Base-by-base conservation (phyloP, 2,797 vertebrate genomes). In the Holocentrus rufus region DNA sequence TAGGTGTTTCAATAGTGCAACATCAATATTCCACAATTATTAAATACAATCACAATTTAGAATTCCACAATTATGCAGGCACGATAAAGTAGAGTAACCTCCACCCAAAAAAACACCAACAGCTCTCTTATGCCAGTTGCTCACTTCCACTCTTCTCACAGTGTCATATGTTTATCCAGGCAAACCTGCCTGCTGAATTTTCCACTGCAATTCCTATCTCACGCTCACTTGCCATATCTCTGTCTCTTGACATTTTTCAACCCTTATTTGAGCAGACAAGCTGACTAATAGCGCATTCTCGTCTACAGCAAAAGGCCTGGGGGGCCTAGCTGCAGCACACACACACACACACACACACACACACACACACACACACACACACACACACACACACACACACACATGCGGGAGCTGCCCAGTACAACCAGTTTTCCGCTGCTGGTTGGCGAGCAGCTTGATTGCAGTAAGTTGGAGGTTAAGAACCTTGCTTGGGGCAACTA, bases 161-260 rank as follows among this genome's bases (percentile, higher is more conserved):
- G 39, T 14, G 39, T 44, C 39, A 44, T 44, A 14, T 44, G 39
- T 44, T 44, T 13, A 44, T 14, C 39, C 39, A 44, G 30, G 22
- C 55, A 72, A 78, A 72, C 25, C 2, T n/a, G 22, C 54, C 42
- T 52, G 47, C 31, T 57, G 27, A 49, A 74, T 22, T 66, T 66
- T 69, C 34, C 31, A 1, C 18, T 30, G 20, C 2, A 44, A 64
- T 62, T 42, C 46, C 49, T 25, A 60, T 66, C 57, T 61, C 61
- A 52, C 0, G 9, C 20, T 73, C 15, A 13, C 52, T 27, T 23
- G 65, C 27, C 10, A 18, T 64, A 30, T 64, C 20, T 63, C 65
- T 17, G 20, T 53, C n/a, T n/a, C 20, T 59, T 53, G 50, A 80
- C 50, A 57, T 64, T 61, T 73, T 49, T 1, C 0, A 79, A 64